These are phyloP conservation scores for Toxotes jaculatrix DNA, from an alignment of 2,113 vertebrate species.

Conservation along the genomic window DNA sequence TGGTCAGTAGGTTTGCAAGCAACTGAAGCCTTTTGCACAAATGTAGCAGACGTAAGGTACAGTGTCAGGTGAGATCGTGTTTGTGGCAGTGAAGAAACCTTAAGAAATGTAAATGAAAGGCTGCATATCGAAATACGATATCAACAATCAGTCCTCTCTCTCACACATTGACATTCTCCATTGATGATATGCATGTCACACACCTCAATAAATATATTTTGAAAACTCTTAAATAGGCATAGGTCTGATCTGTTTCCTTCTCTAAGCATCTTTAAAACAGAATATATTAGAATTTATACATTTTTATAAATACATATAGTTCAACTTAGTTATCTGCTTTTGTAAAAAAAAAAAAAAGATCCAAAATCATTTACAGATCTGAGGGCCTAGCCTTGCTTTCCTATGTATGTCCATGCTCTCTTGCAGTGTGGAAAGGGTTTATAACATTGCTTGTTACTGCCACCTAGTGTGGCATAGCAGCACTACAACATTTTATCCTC, in stretches of 20 bases:
- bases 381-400: constrained; percentile 32
- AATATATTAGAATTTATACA: constrained; percentile 74
- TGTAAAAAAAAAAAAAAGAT: constrained; percentile 41
- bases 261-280: constrained; percentile 70
- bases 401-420: constrained; percentile 69
- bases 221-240: constrained; percentile 68
- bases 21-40: constrained; percentile 35
- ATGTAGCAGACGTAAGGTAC: constrained; percentile 34
- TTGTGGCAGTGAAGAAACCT: constrained; percentile 74
- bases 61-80: constrained; percentile 51
- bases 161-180: constrained; percentile 57
- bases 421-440: constrained; percentile 52
- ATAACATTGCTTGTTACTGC: constrained; percentile 77
- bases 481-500: constrained; percentile 76
- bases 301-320: constrained; percentile 78
- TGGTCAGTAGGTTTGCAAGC: constrained; percentile 15
- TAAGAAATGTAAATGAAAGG: constrained; percentile 52
- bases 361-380: constrained; percentile 55
- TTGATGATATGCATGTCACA: constrained; percentile 58
- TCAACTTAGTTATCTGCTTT: constrained; percentile 59
- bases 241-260: constrained; percentile 58
- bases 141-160: constrained; percentile 44
- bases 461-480: constrained; percentile 83
- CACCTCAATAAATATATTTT: constrained; percentile 70
- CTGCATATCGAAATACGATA: constrained; percentile 30